phyloP scores from a whole-genome alignment of 2,113 vertebrate species.

The Halichoeres trimaculatus region DNA sequence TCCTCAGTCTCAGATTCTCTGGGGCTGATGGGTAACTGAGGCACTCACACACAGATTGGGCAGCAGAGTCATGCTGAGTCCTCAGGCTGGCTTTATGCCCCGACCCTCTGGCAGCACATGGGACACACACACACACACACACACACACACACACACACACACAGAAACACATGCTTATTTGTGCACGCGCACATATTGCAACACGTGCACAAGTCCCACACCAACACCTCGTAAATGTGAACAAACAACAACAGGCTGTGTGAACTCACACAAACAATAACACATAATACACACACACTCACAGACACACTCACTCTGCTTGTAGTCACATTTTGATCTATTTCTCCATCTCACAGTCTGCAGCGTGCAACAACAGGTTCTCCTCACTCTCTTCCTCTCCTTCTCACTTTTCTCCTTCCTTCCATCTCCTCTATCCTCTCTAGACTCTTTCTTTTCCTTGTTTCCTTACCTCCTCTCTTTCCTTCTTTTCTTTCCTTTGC shows the following conservation, averaged over 20 bases:
- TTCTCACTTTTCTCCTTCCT: neutral
- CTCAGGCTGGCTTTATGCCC: conserved; percentile 66
- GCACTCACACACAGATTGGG: conserved; percentile 80
- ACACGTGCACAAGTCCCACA: no score
- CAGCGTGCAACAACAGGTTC: conserved; percentile 33
- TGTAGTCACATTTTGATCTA: conserved; percentile 26
- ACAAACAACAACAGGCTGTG: no score
- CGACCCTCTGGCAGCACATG: conserved; percentile 57
- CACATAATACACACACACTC: conserved; percentile 18
- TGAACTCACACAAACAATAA: no score
- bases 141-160: conserved; percentile 25
- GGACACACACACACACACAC: conserved; percentile 28
- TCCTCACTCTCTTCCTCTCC: conserved; percentile 1
- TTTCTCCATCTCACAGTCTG: conserved; percentile 1
- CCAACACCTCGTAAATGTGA: no score
- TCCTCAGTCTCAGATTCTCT: neutral
- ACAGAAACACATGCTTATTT: conserved; percentile 44
- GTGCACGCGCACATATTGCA: neutral
- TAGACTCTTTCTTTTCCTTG: neutral
- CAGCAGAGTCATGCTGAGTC: conserved; percentile 68
- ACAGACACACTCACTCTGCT: no score
- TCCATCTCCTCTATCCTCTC: neutral
- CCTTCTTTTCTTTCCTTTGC: neutral
- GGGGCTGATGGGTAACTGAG: conserved; percentile 80
- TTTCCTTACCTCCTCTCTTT: neutral